Conservation (phyloP, 1,140 invertebrate genomes). For the Drosophila pachea region DNA sequence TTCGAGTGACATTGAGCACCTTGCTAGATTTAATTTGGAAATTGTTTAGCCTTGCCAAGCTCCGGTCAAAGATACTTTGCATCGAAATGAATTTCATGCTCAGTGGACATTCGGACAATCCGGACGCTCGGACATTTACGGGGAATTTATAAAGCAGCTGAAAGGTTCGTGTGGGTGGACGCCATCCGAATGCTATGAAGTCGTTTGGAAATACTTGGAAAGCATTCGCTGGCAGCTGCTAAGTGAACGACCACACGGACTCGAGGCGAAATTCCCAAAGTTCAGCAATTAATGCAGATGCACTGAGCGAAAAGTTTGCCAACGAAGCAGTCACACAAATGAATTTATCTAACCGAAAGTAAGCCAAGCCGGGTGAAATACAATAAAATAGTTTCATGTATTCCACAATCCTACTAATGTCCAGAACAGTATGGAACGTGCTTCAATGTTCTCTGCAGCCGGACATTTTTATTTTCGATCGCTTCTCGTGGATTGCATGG, state of each 20-base stretch:
- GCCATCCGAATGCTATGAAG: background rate
- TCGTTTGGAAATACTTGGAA: slow-evolving; percentile 5
- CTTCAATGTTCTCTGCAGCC: no score
- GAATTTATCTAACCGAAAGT: no score
- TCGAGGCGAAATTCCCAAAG: background rate
- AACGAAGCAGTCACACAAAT: no score
- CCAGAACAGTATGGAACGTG: no score
- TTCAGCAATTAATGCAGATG: no score
- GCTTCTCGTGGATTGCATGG: no score
- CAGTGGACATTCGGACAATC: slow-evolving; percentile 28
- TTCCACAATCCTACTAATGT: no score
- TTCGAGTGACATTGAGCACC: slow-evolving; percentile 40
- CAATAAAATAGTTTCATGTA: no score
- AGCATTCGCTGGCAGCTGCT: no score
- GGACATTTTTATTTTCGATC: no score
- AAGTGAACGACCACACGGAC: background rate
- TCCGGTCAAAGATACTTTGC: slow-evolving; percentile 16
- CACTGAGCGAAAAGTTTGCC: no score
- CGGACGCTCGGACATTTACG: slow-evolving; percentile 2
- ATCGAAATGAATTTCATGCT: slow-evolving; percentile 56
- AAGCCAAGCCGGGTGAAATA: no score
- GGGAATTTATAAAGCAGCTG: slow-evolving; percentile 1
- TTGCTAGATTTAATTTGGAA: slow-evolving; percentile 57
- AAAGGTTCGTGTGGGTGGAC: background rate
- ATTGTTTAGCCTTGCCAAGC: slow-evolving; percentile 28